Evolutionary conservation across 2,888 invertebrate genomes (phyloP).

Genomic region (Cremastinae sp.): DNA sequence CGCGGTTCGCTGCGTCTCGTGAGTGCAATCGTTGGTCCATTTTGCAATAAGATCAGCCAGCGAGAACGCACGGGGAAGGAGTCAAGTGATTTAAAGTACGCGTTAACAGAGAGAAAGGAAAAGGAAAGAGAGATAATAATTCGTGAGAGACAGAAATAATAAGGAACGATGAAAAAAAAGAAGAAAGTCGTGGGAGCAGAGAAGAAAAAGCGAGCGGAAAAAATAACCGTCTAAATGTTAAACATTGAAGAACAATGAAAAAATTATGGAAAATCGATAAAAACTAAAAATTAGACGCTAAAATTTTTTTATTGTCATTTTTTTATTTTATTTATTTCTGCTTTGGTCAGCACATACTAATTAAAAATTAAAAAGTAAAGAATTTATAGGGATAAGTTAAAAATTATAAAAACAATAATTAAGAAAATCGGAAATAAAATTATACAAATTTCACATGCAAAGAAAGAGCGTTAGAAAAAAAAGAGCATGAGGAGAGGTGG

Average conservation of each 20-base stretch:
- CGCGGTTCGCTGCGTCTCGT: constrained; percentile 79
- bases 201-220: constrained; percentile 42
- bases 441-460: neutral
- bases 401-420: no score
- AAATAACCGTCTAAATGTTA: constrained; percentile 71
- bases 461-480: neutral
- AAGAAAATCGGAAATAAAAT: no score
- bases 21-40: constrained; percentile 71
- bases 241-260: constrained; percentile 64
- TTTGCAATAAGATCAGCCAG: constrained; percentile 43
- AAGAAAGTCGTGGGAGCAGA: neutral
- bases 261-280: neutral
- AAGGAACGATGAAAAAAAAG: constrained; percentile 25
- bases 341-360: no score
- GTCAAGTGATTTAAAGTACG: constrained; percentile 31
- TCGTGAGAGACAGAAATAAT: constrained; percentile 28
- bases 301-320: no score
- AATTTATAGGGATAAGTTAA: no score
- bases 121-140: constrained; percentile 11
- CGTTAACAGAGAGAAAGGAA: constrained; percentile 1
- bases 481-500: constrained; percentile 7
- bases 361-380: no score
- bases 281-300: no score
- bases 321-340: no score
- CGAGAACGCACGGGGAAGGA: constrained; percentile 6